phyloP scores from a whole-genome alignment of 2,797 vertebrate genomes.

The Synaphobranchus kaupii region DNA sequence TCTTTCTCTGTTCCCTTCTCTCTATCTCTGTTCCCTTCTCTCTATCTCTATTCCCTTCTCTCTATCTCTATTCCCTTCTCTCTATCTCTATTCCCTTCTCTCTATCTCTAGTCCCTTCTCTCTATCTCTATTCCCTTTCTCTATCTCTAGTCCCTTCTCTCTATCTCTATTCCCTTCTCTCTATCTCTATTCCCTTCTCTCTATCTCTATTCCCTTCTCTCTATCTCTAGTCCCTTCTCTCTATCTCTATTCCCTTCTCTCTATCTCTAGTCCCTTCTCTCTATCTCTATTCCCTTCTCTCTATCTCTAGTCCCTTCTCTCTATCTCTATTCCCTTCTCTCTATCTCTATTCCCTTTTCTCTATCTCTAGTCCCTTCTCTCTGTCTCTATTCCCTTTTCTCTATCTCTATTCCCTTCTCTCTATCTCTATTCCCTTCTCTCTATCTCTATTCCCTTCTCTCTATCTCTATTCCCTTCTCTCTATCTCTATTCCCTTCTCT shows the following conservation, averaged over 20 bases:
- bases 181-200: no score
- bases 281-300: conserved; percentile 36
- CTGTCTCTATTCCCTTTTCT: no score
- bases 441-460: no score
- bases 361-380: conserved; percentile 36
- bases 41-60: conserved; percentile 36
- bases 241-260: conserved; percentile 36
- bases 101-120: no score
- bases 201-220: conserved; percentile 36
- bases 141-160: no score
- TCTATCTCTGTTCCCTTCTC: no score
- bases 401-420: conserved; percentile 40
- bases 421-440: conserved; percentile 36
- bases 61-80: no score
- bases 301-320: no score
- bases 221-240: no score
- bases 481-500: no score
- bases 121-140: conserved; percentile 37
- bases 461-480: conserved; percentile 36
- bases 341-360: no score
- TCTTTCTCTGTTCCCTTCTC: conserved; percentile 36
- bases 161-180: conserved; percentile 36
- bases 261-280: no score
- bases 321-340: conserved; percentile 36
- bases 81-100: conserved; percentile 36